Base-by-base conservation (phyloP, 2,888 invertebrate species). In the Ornithoptera priamus region DNA sequence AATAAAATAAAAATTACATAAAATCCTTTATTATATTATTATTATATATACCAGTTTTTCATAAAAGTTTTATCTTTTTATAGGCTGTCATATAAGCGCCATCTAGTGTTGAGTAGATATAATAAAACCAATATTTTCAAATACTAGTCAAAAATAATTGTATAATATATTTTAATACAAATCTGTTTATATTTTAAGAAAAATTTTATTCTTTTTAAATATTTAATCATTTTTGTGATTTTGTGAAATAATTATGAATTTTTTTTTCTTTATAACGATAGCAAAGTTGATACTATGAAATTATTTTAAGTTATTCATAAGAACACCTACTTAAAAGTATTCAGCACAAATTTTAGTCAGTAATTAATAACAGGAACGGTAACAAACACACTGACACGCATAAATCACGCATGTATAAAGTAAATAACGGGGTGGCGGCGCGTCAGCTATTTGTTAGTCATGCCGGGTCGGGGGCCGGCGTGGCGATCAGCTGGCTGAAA, bases 401-500 rank as follows among this genome's bases (percentile, higher is more conserved):
- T 76, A 77, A 75, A 77, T 77, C 73, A 72, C 73, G 73, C 74
- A 74, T 73, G 76, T 75, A 77, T 78, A 75, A 73, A 75, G 72
- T 62, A 75, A 76, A 76, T 83, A 86, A 83, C 83, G 82, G 84
- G 76, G 78, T 74, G 71, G 62, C 74, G 78, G 75, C 73, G 73
- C 73, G 69, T 74, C 76, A 80, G 77, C 78, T 78, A 80, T 83
- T 81, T 82, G 79, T 85, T 81, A 83, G 81, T 82, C 80, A 82
- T 79, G 72, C 76, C 74, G 67, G 73, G 73, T 75, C 73, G 75
- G 72, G 78, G 75, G 76, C 76, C 75, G 75, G 81, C 74, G 72
- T 72, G 73, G 70, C 83, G 88, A 89, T 90, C 91, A 91, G 90
- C 90, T 92, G 90, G 78, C 77, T 78, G 80, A 81, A 89, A 87